phyloP scores from a whole-genome alignment of 2,113 vertebrate genomes.

The Callipepla squamata region DNA sequence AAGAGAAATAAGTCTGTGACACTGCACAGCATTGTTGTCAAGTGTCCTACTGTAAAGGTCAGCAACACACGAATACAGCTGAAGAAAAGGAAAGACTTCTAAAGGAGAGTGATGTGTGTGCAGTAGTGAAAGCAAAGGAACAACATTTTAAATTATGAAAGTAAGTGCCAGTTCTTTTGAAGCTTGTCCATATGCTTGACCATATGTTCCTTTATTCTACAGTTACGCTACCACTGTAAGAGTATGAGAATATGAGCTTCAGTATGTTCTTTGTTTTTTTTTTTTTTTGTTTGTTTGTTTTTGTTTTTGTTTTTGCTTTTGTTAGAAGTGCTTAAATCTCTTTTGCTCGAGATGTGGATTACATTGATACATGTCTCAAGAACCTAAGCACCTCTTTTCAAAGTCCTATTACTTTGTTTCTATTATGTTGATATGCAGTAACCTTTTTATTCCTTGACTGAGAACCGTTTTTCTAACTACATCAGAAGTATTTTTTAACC shows the following conservation, averaged over 20 bases:
- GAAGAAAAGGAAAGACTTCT: neutral
- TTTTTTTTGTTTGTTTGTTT: too few species aligned
- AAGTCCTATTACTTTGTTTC: neutral
- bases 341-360: neutral
- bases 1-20: constrained; percentile 4
- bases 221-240: neutral
- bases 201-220: neutral
- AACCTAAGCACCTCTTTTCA: neutral
- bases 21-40: neutral
- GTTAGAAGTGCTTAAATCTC: neutral
- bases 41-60: neutral
- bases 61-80: neutral
- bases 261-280: too few species aligned
- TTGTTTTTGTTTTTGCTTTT: neutral
- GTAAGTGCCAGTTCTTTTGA: neutral
- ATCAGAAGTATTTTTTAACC: neutral
- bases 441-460: neutral
- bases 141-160: neutral
- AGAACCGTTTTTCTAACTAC: rapidly evolving
- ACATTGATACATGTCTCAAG: neutral
- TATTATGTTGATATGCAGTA: neutral
- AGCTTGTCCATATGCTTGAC: neutral
- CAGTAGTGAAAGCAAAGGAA: neutral
- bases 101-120: neutral
- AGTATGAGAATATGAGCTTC: neutral